Evolutionary conservation across 2,888 invertebrate species (phyloP).

Genomic region (Aporophyla lueneburgensis): DNA sequence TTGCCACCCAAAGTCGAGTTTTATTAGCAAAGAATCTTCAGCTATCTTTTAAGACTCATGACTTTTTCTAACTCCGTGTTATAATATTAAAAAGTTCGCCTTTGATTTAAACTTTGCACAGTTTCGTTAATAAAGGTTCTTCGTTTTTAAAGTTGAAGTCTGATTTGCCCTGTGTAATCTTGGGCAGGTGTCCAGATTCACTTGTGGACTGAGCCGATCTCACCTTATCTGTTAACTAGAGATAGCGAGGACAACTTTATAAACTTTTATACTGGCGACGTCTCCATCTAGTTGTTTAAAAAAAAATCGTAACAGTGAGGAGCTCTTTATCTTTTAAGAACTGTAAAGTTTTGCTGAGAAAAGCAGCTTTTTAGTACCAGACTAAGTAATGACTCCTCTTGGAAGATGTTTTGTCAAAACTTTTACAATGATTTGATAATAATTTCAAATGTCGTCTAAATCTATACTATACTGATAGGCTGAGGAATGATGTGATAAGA

Average conservation of each 20-base stretch:
- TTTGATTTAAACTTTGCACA: slow-evolving; percentile 75
- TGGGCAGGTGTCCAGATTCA: slow-evolving; percentile 37
- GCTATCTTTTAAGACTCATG: slow-evolving; percentile 75
- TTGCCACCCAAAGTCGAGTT: slow-evolving; percentile 73
- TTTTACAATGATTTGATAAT: background rate
- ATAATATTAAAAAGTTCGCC: slow-evolving; percentile 74
- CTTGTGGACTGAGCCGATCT: slow-evolving; percentile 13
- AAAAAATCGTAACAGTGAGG: background rate
- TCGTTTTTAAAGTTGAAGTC: slow-evolving; percentile 16
- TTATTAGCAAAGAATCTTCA: slow-evolving; percentile 71
- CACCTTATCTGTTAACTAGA: slow-evolving; percentile 15
- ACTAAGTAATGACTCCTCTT: background rate
- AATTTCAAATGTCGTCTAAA: background rate
- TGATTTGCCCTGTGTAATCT: slow-evolving; percentile 36
- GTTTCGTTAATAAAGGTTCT: slow-evolving; percentile 68
- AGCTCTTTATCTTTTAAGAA: slow-evolving; percentile 20
- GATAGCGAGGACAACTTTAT: slow-evolving; percentile 13
- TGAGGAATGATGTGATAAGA: too few relatives aligned
- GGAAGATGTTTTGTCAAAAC: background rate
- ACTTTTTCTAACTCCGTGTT: slow-evolving; percentile 72
- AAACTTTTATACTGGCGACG: slow-evolving; percentile 19
- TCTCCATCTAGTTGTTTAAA: slow-evolving; percentile 3
- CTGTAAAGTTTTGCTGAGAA: slow-evolving; percentile 17
- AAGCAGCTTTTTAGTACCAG: background rate
- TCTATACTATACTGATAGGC: background rate